phyloP scores from a whole-genome alignment of 35 echinoderm and acorn worm species.

The Ophiothrix spiculata region DNA sequence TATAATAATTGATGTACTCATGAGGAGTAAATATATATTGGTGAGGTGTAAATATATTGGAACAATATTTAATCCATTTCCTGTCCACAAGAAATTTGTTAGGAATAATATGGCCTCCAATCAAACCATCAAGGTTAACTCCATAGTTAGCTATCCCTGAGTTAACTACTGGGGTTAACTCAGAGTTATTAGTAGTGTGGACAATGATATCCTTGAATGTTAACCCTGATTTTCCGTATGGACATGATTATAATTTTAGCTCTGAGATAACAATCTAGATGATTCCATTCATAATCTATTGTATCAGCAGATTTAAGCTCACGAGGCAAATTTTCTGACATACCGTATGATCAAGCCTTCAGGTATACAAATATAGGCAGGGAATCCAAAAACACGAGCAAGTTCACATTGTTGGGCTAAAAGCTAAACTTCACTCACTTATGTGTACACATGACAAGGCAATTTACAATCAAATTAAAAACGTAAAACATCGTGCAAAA shows the following conservation, averaged over 20 bases:
- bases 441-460: not conserved
- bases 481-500: not conserved
- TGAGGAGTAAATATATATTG: not conserved
- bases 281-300: too few relatives aligned
- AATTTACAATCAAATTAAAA: slow-evolving; percentile 13
- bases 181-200: too few relatives aligned
- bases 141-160: too few relatives aligned
- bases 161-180: too few relatives aligned
- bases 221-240: too few relatives aligned
- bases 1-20: not conserved
- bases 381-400: not conserved
- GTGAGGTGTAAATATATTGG: not conserved
- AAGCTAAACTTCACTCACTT: not conserved
- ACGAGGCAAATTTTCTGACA: too few relatives aligned
- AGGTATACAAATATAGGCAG: not conserved
- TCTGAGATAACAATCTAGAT: too few relatives aligned
- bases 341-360: too few relatives aligned
- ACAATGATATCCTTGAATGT: too few relatives aligned
- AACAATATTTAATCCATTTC: not conserved
- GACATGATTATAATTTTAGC: too few relatives aligned
- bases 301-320: too few relatives aligned
- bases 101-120: not conserved
- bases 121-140: not conserved
- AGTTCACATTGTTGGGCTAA: not conserved
- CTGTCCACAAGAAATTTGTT: not conserved